A percentile compares a stretch with the other conserved stretches of the same genome.
These are phyloP conservation scores for Oreotragus oreotragus DNA, from an alignment of 2,113 vertebrate species.

Conservation along the genomic window DNA sequence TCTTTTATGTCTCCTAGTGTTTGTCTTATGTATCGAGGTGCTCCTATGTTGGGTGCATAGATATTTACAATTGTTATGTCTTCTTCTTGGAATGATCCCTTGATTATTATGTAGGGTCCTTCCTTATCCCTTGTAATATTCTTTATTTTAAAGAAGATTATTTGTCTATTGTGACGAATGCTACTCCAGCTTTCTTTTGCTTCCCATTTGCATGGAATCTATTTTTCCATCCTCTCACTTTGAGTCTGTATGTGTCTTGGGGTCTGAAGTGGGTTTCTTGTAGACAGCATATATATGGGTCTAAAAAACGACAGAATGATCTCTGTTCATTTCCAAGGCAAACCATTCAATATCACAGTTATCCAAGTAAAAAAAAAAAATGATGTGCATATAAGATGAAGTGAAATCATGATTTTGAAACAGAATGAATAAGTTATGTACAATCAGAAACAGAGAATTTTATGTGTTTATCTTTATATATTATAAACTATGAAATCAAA, in stretches of 20 bases:
- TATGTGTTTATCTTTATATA: not conserved
- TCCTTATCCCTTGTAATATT: not conserved
- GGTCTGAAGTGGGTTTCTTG: not conserved
- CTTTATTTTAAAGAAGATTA: not conserved
- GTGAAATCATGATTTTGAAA: not conserved
- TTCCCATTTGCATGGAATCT: not conserved
- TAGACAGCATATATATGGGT: not conserved
- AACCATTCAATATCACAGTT: too few relatives aligned
- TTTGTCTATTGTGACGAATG: not conserved
- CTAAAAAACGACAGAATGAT: too few relatives aligned
- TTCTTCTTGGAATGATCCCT: not conserved
- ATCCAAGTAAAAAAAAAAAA: not conserved
- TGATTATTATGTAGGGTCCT: not conserved
- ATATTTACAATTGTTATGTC: not conserved
- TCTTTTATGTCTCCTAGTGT: not conserved
- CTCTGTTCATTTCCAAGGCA: too few relatives aligned
- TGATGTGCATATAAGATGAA: not conserved
- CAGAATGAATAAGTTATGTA: not conserved
- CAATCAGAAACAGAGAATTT: not conserved
- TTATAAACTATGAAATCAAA: not conserved
- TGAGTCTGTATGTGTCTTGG: not conserved
- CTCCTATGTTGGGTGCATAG: not conserved
- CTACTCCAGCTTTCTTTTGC: not conserved
- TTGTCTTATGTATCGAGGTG: not conserved
- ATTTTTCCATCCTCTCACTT: not conserved